Evolutionary conservation across 2,888 invertebrate species (phyloP).

Genomic region (Acanthosoma haemorrhoidale): DNA sequence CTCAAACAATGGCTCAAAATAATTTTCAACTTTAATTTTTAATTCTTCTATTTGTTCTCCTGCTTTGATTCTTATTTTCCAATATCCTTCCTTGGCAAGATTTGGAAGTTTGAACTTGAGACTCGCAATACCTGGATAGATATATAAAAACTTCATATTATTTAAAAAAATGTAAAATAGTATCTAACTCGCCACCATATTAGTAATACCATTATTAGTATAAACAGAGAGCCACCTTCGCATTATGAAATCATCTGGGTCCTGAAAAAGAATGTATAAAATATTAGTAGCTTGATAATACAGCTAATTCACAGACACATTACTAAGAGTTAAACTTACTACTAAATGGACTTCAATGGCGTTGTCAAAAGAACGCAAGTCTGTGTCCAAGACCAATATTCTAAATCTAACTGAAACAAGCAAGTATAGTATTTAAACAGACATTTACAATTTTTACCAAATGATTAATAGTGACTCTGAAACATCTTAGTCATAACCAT

Average conservation of each 20-base stretch:
- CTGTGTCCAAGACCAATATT: conserved; percentile 46
- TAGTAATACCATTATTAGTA: conserved; percentile 45
- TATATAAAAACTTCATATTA: not conserved
- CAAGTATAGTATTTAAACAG: conserved; percentile 1
- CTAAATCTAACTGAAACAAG: conserved; percentile 45
- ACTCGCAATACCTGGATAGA: conserved; percentile 45
- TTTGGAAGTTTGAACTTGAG: conserved; percentile 45
- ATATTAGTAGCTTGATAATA: not conserved
- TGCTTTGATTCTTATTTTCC: conserved; percentile 46
- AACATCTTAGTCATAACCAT: too few relatives aligned
- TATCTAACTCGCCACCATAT: not conserved
- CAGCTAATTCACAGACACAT: not conserved
- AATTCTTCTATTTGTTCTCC: conserved; percentile 45
- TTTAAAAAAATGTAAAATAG: too few relatives aligned
- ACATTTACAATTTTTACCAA: not conserved
- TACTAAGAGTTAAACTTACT: conserved; percentile 42
- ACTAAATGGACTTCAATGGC: conserved; percentile 47
- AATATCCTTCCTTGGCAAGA: conserved; percentile 46
- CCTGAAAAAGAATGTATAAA: conserved; percentile 41
- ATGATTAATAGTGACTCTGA: too few relatives aligned
- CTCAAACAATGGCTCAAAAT: conserved; percentile 47
- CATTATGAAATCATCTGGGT: conserved; percentile 47
- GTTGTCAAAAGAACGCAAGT: conserved; percentile 47
- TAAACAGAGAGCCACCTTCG: conserved; percentile 46
- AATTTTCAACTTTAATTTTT: conserved; percentile 46